phyloP scores from a whole-genome alignment of 1,140 invertebrate genomes.

The Cyphomyrmex costatus region DNA sequence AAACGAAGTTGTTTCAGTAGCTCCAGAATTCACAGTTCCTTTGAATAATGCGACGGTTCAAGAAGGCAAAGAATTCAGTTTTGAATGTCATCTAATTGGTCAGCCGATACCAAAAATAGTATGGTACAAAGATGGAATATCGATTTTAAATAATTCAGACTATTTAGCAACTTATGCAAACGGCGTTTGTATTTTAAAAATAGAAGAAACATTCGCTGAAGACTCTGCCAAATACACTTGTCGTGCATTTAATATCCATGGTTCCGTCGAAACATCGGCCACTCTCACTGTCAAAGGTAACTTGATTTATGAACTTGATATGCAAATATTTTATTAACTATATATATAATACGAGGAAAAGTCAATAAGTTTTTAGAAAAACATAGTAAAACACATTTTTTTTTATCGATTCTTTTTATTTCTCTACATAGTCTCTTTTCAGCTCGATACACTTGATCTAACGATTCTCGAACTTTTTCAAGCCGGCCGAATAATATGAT shows the following conservation, averaged over 20 bases:
- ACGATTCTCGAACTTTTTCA: no score
- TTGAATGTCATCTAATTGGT: constrained; percentile 87
- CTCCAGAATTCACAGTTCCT: constrained; percentile 89
- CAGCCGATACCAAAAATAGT: constrained; percentile 88
- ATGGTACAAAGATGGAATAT: constrained; percentile 92
- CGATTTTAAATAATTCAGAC: constrained; percentile 90
- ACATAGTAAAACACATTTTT: no score
- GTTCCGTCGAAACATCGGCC: constrained; percentile 91
- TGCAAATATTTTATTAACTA: background rate
- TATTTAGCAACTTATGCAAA: constrained; percentile 88
- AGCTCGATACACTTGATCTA: no score
- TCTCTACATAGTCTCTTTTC: no score
- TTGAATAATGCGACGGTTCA: constrained; percentile 91
- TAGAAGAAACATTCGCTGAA: constrained; percentile 94
- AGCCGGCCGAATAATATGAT: no score
- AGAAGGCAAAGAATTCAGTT: constrained; percentile 91
- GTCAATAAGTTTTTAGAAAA: no score
- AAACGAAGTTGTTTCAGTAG: constrained; percentile 73
- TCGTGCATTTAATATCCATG: constrained; percentile 90
- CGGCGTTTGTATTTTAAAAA: constrained; percentile 89
- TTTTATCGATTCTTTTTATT: no score
- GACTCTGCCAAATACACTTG: constrained; percentile 94
- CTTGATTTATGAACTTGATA: background rate
- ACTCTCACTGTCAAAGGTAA: constrained; percentile 92
- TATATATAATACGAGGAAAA: no score